phyloP scores from a whole-genome alignment of 2,797 vertebrate species.

The Sphenodon punctatus region DNA sequence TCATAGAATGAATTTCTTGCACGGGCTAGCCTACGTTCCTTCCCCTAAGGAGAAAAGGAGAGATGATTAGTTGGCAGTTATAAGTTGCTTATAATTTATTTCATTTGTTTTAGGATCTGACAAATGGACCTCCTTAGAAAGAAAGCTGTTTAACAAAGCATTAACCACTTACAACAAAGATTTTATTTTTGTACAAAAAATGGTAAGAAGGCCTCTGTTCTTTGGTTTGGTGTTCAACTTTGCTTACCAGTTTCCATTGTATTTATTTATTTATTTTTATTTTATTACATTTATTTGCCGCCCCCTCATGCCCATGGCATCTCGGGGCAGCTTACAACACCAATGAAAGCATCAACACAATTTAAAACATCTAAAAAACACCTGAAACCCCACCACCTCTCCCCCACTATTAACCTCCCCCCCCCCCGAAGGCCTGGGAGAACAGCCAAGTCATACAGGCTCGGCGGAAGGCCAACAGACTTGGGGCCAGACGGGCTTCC shows the following conservation, averaged over 20 bases:
- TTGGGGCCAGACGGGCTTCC: too few relatives aligned
- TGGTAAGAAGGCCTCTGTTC: slow-evolving; percentile 75
- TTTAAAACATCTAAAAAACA: too few relatives aligned
- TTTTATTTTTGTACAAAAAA: slow-evolving; percentile 89
- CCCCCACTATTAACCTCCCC: too few relatives aligned
- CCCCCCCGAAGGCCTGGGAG: too few relatives aligned
- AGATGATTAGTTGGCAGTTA: fast-evolving
- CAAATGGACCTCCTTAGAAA: slow-evolving; percentile 87
- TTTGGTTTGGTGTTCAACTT: background rate
- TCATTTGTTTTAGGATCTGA: slow-evolving; percentile 77
- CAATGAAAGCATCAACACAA: too few relatives aligned
- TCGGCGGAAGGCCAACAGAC: too few relatives aligned
- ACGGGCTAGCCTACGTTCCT: background rate
- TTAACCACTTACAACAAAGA: slow-evolving; percentile 88
- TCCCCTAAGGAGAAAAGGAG: background rate
- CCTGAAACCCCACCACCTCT: too few relatives aligned
- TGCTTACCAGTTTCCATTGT: background rate
- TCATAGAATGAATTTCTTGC: background rate
- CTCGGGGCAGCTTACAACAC: too few relatives aligned
- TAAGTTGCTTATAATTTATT: background rate
- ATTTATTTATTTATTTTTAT: too few relatives aligned
- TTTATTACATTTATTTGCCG: too few relatives aligned
- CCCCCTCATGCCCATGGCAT: too few relatives aligned
- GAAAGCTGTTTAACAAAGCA: slow-evolving; percentile 84
- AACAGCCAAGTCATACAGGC: too few relatives aligned